Evolutionary conservation across 2,888 invertebrate species (phyloP), one percentile per base, ranked within the genome.

Genomic region (Zygothrica quintamaculata): DNA sequence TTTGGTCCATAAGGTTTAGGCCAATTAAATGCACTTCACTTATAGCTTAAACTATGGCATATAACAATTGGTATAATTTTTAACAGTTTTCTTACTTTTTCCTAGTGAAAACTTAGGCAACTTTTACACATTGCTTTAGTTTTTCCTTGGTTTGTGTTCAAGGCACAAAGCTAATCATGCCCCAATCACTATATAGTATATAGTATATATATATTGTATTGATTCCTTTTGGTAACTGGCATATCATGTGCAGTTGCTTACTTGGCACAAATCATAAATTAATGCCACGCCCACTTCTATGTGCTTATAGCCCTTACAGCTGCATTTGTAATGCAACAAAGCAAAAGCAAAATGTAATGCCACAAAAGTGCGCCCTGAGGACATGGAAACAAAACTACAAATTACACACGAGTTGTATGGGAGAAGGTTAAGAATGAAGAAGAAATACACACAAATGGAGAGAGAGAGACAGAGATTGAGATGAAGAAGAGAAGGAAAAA

Each of bases 311-410:
- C 22, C 46, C 58, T 66, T 39, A 53, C 31, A 33, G 31, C 29
- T 29, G 39, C 29, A 66, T 31, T 37, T n/a, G 31, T 25, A 48
- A 37, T 15, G 51, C 50, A 13, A 31, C 31, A 62, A 39, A 36
- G 36, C 3, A 26, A 53, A 46, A 47, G 3, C 9, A 16, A 50
- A 68, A 65, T 31, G 47, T 48, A 67, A 52, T 75, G 64, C 9
- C 40, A 26, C 48, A 48, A 72, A 72, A 72, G 58, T 72, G 67
- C 48, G 58, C 48, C 47, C 61, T 22, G 9, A 9, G 65, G 52
- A 39, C 29, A 26, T n/a, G 37, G 51, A 50, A 48, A 59, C 61
- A 53, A 72, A 65, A 52, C 58, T 48, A 59, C 70, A 66, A 75
- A 75, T 75, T 70, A 58, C 47, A 57, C 34, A 56, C 37, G 37